A percentile compares a stretch with the other conserved stretches of the same genome.
Evolutionary conservation across 2,888 invertebrate species (phyloP).

Genomic region (Mimas tiliae): DNA sequence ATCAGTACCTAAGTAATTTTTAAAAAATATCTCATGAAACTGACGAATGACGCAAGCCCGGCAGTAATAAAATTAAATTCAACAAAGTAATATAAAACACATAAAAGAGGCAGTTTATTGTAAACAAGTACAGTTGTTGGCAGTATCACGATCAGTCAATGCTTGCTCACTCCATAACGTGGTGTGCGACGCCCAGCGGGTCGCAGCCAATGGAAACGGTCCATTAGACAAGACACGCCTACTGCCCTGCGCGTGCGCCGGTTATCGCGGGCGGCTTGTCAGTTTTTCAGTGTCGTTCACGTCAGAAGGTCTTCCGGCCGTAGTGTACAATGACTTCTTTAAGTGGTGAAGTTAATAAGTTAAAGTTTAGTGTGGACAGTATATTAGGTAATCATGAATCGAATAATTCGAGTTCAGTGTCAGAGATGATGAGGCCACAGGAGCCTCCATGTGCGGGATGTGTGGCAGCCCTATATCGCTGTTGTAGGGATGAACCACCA

Average conservation of each 20-base stretch:
- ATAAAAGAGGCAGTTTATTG: slow-evolving; percentile 78
- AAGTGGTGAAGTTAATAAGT: slow-evolving; percentile 69
- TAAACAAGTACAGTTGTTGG: slow-evolving; percentile 79
- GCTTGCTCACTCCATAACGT: slow-evolving; percentile 65
- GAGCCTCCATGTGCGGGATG: slow-evolving; percentile 86
- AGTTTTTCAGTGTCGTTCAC: slow-evolving; percentile 71
- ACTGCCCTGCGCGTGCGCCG: slow-evolving; percentile 66
- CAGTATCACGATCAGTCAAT: slow-evolving; percentile 72
- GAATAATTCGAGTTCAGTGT: slow-evolving; percentile 37
- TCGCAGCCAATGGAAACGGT: slow-evolving; percentile 60
- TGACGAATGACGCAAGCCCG: slow-evolving; percentile 66
- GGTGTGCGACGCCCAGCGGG: slow-evolving; percentile 61
- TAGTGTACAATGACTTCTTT: slow-evolving; percentile 69
- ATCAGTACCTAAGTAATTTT: neutral
- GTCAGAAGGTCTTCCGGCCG: slow-evolving; percentile 46
- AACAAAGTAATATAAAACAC: slow-evolving; percentile 79
- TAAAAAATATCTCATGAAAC: slow-evolving; percentile 37
- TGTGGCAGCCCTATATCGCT: slow-evolving; percentile 86
- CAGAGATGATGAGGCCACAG: slow-evolving; percentile 56
- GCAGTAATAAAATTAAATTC: slow-evolving; percentile 72
- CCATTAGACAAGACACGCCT: slow-evolving; percentile 64
- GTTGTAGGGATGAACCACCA: slow-evolving; percentile 82
- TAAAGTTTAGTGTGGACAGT: slow-evolving; percentile 90
- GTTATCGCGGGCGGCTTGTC: slow-evolving; percentile 53
- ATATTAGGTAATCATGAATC: slow-evolving; percentile 83